phyloP scores from a whole-genome alignment of 2,797 vertebrate genomes.

The Triplophysa yarkandensis region DNA sequence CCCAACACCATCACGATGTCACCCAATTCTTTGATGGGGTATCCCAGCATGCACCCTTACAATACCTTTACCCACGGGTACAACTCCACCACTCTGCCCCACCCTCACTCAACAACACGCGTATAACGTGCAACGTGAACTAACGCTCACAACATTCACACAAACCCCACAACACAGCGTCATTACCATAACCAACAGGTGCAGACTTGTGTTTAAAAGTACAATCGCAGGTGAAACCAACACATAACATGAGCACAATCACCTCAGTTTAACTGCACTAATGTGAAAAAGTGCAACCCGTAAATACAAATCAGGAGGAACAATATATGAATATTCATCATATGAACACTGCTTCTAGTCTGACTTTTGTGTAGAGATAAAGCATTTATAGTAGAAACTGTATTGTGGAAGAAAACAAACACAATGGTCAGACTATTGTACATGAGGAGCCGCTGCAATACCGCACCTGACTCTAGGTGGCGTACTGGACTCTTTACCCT shows the following conservation, averaged over 20 bases:
- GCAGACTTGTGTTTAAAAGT: constrained; percentile 22
- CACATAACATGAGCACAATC: constrained; percentile 43
- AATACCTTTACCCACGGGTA: constrained; percentile 95
- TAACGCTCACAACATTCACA: constrained; percentile 6
- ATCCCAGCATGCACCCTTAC: constrained; percentile 96
- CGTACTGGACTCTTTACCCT: constrained; percentile 11
- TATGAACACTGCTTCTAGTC: constrained; percentile 1
- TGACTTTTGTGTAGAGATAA: constrained; percentile 5
- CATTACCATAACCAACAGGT: constrained; percentile 5
- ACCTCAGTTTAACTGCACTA: constrained; percentile 3
- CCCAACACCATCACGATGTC: constrained; percentile 99
- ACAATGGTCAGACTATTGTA: neutral
- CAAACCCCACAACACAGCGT: neutral
- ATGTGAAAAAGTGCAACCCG: neutral
- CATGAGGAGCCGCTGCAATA: neutral
- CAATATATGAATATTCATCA: neutral
- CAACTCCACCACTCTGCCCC: constrained; percentile 92
- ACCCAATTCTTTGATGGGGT: constrained; percentile 95
- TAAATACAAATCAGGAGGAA: neutral
- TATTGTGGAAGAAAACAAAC: neutral
- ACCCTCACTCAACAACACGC: constrained; percentile 97
- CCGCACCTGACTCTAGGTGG: neutral
- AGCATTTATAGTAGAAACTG: constrained; percentile 13
- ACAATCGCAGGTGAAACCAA: constrained; percentile 23
- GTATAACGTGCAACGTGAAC: constrained; percentile 78